Base-by-base conservation (phyloP, 2,113 vertebrate genomes). In the Upupa epops region DNA sequence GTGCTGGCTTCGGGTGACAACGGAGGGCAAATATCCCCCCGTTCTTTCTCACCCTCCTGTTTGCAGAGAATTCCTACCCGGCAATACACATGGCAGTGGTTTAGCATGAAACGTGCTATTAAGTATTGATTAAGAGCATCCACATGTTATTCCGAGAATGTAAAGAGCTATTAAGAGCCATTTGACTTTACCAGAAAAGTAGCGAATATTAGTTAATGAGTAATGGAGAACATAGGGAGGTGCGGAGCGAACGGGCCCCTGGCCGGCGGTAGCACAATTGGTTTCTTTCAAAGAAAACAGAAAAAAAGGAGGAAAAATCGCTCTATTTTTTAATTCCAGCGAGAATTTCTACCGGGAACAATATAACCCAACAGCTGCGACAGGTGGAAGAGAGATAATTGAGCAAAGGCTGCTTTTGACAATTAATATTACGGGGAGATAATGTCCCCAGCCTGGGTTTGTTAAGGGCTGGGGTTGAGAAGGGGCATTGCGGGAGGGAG, bases 71-170 rank as follows among this genome's bases (percentile, higher is more conserved):
- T 32, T 64, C 54, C 66, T 86, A 65, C 58, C 80, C 78, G 28
- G 9, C 72, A 26, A n/a, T 40, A 7, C 70, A 12, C 88, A 68
- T 8, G 73, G 74, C 76, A 7, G 90, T 82, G 65, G 68, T 87
- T 85, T 77, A 77, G 86, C 61, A 48, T 16, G 78, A 64, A 90
- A 73, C 42, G 69, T 85, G 83, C 84, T 89, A 86, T 90, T 94
- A 87, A 91, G 87, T 92, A 95, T 92, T 88, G 96, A 97, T 90
- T 91, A 94, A 92, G 94, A 89, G 26, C 63, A 83, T 94, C 92
- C 90, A 74, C 90, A 74, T 69, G 78, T 84, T 89, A 63, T 95
- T 93, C 78, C 73, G 86, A 94, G 93, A 94, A 95, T 86, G 83
- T 86, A 83, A 91, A 95, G 74, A 68, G 84, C 90, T 86, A 92